Evolutionary conservation across 2,797 vertebrate genomes (phyloP), one percentile per base, ranked within the genome.

Genomic region (Steatocranus sp.): DNA sequence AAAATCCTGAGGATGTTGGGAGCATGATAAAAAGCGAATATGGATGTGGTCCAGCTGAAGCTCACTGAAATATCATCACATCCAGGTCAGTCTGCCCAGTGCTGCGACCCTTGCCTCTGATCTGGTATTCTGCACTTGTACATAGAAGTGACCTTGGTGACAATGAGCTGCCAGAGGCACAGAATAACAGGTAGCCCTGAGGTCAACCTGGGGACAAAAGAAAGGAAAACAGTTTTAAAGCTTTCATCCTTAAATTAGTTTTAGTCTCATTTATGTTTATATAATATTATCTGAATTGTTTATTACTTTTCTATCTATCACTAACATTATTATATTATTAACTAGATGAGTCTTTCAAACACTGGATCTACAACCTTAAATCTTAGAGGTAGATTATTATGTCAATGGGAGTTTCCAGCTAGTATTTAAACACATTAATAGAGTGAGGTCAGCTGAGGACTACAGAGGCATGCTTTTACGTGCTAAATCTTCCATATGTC

Each of bases 81-180:
- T 87, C 17, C 18, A 78, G 38, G 79, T 81, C 41, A 73, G 41
- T 78, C 48, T 75, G 70, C 11, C 11, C 38, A 27, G 7, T 2
- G 36, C 4, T 2, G 25, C 49, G 12, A 17, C 51, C 41, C 1
- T 9, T 25, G 56, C 17, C 49, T 82, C 75, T 61, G 76, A 75
- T 51, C 68, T 61, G 73, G 25, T 48, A 73, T 73, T 73, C 82
- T 73, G 58, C 20, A 36, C 34, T 41, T 20, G 20, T 66, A 46
- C 66, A 36, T 10, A 63, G 41, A 34, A 17, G 51, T 87, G 84
- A 93, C 87, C 81, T 86, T 80, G 83, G 56, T 87, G 86, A 83
- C 88, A 80, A 88, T 76, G 81, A 91, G 84, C 74, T 89, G 85
- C 77, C 23, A 3, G 70, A 84, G 23, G 73, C 43, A 56, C 54